Evolutionary conservation across 2,888 invertebrate species (phyloP), one percentile per base, ranked within the genome.

Genomic region (Pandemis heparana): DNA sequence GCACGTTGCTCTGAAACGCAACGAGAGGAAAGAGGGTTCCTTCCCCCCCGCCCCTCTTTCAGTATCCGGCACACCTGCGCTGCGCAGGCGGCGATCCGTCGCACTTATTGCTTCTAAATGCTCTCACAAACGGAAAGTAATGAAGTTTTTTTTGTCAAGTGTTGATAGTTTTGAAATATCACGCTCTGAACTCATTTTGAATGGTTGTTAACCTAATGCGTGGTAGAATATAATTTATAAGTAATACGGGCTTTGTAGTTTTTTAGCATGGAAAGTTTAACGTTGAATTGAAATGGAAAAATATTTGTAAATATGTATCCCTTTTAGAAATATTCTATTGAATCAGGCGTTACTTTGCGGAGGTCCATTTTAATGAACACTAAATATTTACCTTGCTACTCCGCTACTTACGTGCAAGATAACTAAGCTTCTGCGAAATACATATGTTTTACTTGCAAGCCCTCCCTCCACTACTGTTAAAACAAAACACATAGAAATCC

Each of bases 31-130:
- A 51, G 73, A 74, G 70, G 69, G 74, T 71, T 71, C 76, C 66
- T 75, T 68, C 77, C 78, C 74, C 77, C 79, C 77, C 72, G 74
- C 75, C 79, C 73, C 75, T 77, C 82, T 88, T 92, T 89, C 92
- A 91, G 91, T 87, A 90, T 94, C 94, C 94, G 94, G 92, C 85
- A 90, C 94, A 94, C 94, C 56, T 23, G 23, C 18, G 5, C 93
- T 94, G 94, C 94, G 92, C 90, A 46, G 72, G 86, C 89, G 92
- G 86, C 82, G 81, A 32, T 75, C 80, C 77, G 83, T 77, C 78
- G 82, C 82, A 81, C 82, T 92, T 92, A 93, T 91, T 83, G 85
- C 85, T 82, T 90, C 93, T 93, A 92, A 93, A 93, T 92, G 85
- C 87, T 88, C 89, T 90, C 80, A 79, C 84, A 82, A 80, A 85